A percentile compares a stretch with the other conserved stretches of the same genome.
These are phyloP conservation scores for Danio albolineatus DNA, from an alignment of 2,797 vertebrate species.

Conservation along the genomic window DNA sequence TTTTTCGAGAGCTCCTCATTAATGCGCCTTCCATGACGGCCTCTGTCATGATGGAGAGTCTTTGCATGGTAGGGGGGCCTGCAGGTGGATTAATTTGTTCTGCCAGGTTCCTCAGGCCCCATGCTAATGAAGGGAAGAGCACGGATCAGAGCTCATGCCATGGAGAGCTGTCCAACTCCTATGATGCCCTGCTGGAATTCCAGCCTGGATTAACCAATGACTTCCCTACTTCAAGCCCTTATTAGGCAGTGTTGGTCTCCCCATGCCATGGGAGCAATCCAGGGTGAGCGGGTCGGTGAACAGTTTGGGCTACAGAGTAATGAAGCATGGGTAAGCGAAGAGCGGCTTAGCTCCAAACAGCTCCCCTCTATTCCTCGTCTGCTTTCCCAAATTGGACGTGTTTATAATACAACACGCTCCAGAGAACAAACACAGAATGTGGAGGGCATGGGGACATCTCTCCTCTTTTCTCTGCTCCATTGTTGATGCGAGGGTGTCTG, in stretches of 20 bases:
- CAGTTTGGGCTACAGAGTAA: slow-evolving; percentile 53
- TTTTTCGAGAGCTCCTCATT: slow-evolving; percentile 44
- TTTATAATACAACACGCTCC: slow-evolving; percentile 60
- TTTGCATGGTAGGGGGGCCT: slow-evolving; percentile 52
- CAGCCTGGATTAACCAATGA: slow-evolving; percentile 58
- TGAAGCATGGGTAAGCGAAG: slow-evolving; percentile 53
- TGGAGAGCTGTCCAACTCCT: slow-evolving; percentile 46
- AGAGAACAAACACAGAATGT: slow-evolving; percentile 57
- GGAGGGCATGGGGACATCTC: slow-evolving; percentile 47
- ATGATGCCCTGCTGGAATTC: slow-evolving; percentile 59
- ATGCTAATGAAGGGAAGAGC: slow-evolving; percentile 60
- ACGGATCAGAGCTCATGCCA: slow-evolving; percentile 60
- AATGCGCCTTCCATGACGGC: slow-evolving; percentile 45
- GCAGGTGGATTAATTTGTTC: slow-evolving; percentile 64
- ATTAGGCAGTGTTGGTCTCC: slow-evolving; percentile 53
- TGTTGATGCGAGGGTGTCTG: slow-evolving; percentile 55
- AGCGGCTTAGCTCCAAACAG: slow-evolving; percentile 28
- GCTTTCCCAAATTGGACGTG: slow-evolving; percentile 51
- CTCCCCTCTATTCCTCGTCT: slow-evolving; percentile 26
- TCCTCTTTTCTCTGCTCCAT: slow-evolving; percentile 40
- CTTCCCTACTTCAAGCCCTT: slow-evolving; percentile 46
- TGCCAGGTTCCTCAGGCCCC: slow-evolving; percentile 53
- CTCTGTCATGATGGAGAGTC: slow-evolving; percentile 51
- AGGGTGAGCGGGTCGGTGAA: slow-evolving; percentile 40
- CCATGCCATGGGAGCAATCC: slow-evolving; percentile 32